Conservation (phyloP, 1,140 invertebrate genomes). For the Drosophila paulistorum region DNA sequence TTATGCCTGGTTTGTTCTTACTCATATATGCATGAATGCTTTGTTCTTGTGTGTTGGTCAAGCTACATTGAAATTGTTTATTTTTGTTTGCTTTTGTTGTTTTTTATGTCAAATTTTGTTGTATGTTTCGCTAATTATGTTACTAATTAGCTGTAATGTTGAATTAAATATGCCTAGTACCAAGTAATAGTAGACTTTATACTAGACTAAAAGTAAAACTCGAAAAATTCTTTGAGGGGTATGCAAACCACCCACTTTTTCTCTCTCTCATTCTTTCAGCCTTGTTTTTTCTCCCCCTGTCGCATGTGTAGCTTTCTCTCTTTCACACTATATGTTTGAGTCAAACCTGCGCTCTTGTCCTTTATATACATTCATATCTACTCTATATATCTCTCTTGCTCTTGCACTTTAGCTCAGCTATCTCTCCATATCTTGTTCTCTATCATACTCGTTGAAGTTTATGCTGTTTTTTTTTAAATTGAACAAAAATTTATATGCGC, state of each 20-base stretch:
- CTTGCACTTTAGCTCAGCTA: constrained; percentile 5
- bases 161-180: no score
- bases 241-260: background rate
- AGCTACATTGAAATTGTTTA: constrained; percentile 66
- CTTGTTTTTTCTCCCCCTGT: no score
- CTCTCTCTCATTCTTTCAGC: background rate
- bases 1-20: constrained; percentile 76
- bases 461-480: constrained; percentile 66
- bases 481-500: constrained; percentile 83
- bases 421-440: constrained; percentile 32
- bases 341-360: constrained; percentile 10
- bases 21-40: constrained; percentile 81
- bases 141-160: constrained; percentile 54
- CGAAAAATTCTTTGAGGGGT: background rate
- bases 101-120: background rate
- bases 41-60: constrained; percentile 40
- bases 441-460: constrained; percentile 57
- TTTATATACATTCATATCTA: background rate
- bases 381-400: constrained; percentile 1
- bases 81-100: constrained; percentile 9
- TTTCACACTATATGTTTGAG: background rate
- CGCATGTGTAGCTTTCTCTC: constrained; percentile 1
- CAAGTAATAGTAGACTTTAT: background rate
- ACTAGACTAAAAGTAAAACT: background rate
- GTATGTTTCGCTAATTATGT: constrained; percentile 27